A percentile compares a stretch with the other conserved stretches of the same genome.
Evolutionary conservation across 2,888 invertebrate species (phyloP).

Genomic region (Cheilosia impressa): DNA sequence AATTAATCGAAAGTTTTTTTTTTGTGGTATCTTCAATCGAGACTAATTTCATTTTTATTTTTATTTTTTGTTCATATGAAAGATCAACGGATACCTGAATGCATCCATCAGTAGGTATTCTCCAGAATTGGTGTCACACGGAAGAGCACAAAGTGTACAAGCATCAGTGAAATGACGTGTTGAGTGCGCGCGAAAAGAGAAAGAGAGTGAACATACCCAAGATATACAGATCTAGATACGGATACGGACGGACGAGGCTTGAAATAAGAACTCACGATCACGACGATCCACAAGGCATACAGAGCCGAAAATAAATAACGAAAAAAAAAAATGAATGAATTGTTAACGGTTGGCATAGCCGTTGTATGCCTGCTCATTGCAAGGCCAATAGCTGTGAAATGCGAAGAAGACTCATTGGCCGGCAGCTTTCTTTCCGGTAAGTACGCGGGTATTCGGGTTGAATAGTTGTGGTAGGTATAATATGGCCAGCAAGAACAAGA

Average conservation of each 20-base stretch:
- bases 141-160: conserved; percentile 18
- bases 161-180: conserved; percentile 67
- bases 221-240: conserved; percentile 15
- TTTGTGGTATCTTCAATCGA: conserved; percentile 18
- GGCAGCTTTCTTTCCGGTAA: conserved; percentile 93
- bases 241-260: conserved; percentile 17
- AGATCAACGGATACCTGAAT: conserved; percentile 53
- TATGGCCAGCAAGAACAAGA: not conserved
- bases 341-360: conserved; percentile 74
- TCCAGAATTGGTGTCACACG: conserved; percentile 63
- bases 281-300: conserved; percentile 48
- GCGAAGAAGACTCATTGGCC: conserved; percentile 90
- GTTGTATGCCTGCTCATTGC: conserved; percentile 73
- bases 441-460: conserved; percentile 74
- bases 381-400: conserved; percentile 59
- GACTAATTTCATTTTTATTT: conserved; percentile 65
- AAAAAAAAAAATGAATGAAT: conserved; percentile 75
- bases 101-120: conserved; percentile 59
- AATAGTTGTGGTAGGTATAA: conserved; percentile 53
- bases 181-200: conserved; percentile 59
- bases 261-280: conserved; percentile 52
- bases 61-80: conserved; percentile 28
- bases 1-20: conserved; percentile 72
- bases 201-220: conserved; percentile 27
- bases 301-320: conserved; percentile 48